Evolutionary conservation across 2,888 invertebrate species (phyloP), one percentile per base, ranked within the genome.

Genomic region (Cosmopolites sordidus): DNA sequence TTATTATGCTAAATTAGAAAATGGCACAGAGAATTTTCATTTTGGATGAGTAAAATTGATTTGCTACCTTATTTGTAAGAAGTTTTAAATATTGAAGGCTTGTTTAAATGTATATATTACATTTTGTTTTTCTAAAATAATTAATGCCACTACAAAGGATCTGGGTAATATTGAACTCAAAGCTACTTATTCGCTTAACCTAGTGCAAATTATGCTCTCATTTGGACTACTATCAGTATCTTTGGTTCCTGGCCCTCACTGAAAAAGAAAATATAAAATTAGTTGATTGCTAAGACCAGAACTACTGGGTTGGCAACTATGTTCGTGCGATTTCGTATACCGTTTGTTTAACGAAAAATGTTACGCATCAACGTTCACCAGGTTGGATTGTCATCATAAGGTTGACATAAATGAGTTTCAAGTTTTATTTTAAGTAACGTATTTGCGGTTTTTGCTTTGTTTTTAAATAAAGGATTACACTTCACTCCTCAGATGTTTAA

Each of bases 221-320:
- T 52, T 59, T 43, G 54, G 58, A 47, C 48, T 51, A 48, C 39
- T 44, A 33, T 64, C 58, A 66, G 54, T 69, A 65, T 65, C 64
- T 64, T 64, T 69, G 70, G 63, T 68, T 67, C 61, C 68, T 68
- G 59, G 72, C 72, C 63, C 72, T 66, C 69, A 72, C 73, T 72
- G 63, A 52, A 70, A 69, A 18, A 61, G 62, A 64, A 56, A 61
- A 27, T 6, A 27, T 6, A 27, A n/a, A n/a, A n/a, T n/a, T n/a
- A n/a, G n/a, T n/a, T n/a, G n/a, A n/a, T n/a, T n/a, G n/a, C n/a
- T n/a, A n/a, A n/a, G n/a, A n/a, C n/a, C n/a, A n/a, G n/a, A n/a
- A n/a, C n/a, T n/a, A n/a, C n/a, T n/a, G n/a, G n/a, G n/a, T n/a
- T n/a, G n/a, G n/a, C n/a, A n/a, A n/a, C n/a, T n/a, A n/a, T n/a